Evolutionary conservation across 2,888 invertebrate genomes (phyloP), one percentile per base, ranked within the genome.

Genomic region (Chouioia cunea): DNA sequence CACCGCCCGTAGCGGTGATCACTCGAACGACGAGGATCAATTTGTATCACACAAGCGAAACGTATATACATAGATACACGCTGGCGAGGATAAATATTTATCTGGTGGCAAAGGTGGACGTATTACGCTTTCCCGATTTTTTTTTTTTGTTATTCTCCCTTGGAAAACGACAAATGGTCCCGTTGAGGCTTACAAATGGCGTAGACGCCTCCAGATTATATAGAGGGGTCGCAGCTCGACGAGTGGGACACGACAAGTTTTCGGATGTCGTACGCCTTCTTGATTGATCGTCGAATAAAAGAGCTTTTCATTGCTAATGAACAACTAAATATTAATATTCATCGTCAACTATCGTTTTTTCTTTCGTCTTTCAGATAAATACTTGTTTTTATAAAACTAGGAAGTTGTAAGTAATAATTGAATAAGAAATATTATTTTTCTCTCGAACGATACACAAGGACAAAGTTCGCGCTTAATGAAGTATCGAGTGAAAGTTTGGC

Each of bases 81-180:
- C 4, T 8, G 18, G 27, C 0, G 46, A 2, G 52, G 22, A 60
- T 67, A 67, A 67, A 67, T 67, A 67, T 67, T 60, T 67, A 67
- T 67, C 20, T 10, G 52, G 22, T 8, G 36, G 18, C 36, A 36
- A 36, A 36, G 16, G 23, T 16, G 18, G 23, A 12, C 3, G 23
- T 58, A 36, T 65, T 22, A 18, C 52, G 52, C 20, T 36, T 22
- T 52, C 52, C 52, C 20, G 14, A 18, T 52, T 52, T 14, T 8
- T 52, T 20, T 20, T 16, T 20, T 14, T 22, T 27, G 27, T 52
- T 44, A 22, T 52, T 27, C n/a, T 20, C 2, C 2, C 52, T 15
- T 20, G 36, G 20, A 12, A 10, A 8, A 36, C 36, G 36, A 36
- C 36, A 10, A 36, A 36, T 52, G 36, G 27, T 20, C 62, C 27